Base-by-base conservation (phyloP, 53 echinoderm and acorn worm species). In the Echinarachnius parma region DNA sequence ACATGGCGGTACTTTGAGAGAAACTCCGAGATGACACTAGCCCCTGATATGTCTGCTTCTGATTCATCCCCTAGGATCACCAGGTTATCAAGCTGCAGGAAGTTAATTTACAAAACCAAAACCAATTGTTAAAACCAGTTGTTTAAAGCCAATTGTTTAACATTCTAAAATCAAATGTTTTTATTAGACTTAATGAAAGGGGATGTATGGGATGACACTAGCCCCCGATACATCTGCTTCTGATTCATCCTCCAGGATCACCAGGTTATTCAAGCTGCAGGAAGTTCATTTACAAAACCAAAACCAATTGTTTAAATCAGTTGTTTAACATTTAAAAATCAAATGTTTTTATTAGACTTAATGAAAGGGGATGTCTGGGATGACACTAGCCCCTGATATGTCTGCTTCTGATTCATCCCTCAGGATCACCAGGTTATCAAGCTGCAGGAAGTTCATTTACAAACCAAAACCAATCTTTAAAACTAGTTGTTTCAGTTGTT, bases 361-460 rank as follows among this genome's bases (percentile, higher is more conserved):
- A n/a, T n/a, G n/a, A n/a, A n/a, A 42, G 7, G 92, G 85, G 62
- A 84, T 84, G 10, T 37, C 53, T 34, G 78, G 44, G 27, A 92
- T 59, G 29, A 62, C 61, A 0, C 78, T 28, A 16, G 81, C 77
- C 45, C 81, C 82, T 0, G 47, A 32, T 13, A 75, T 72, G 5
- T 64, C 62, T 68, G 57, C 50, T 8, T 53, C 77, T 60, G 64
- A 67, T 5, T 76, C 75, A 33, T 88, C 78, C 15, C 88, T 80
- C 46, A 98, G 61, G 11, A 98, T 52, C 15, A 98, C 77, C 14
- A 98, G 58, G 53, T 88, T 88, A 53, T 98, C 89, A 44, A 88
- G 82, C 88, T 92, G 63, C 16, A 56, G 39, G 39, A 7, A 13
- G 39, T 39, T 9, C 7, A n/a, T n/a, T n/a, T n/a, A n/a, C n/a